Percentiles rank a stretch among this genome's conserved stretches.
These are phyloP conservation scores for Sepioteuthis lessoniana DNA, from an alignment of 2,888 invertebrate species.

Conservation along the genomic window DNA sequence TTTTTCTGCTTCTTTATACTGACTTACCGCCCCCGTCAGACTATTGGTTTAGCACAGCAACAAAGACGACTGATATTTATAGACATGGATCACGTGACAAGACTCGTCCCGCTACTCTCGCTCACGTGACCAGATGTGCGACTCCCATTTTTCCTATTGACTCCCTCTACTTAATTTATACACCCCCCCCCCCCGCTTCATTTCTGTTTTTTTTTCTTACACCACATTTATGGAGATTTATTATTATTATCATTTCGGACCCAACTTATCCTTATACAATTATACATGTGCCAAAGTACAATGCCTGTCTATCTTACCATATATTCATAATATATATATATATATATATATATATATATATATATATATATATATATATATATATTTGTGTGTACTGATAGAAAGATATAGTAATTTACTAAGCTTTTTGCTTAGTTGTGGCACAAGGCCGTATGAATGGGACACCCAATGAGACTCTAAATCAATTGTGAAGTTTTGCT, in stretches of 20 bases:
- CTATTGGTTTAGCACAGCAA: constrained; percentile 41
- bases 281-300: too few relatives aligned
- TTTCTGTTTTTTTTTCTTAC: neutral
- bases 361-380: neutral
- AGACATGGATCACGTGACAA: constrained; percentile 46
- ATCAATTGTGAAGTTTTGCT: too few relatives aligned
- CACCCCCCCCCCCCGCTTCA: neutral
- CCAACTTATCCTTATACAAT: neutral
- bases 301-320: too few relatives aligned
- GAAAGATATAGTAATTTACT: too few relatives aligned
- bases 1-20: neutral
- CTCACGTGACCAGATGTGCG: neutral
- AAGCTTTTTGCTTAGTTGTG: too few relatives aligned
- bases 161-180: neutral
- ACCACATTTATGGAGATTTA: neutral
- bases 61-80: constrained; percentile 47
- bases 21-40: constrained; percentile 46
- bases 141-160: neutral
- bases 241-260: neutral
- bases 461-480: too few relatives aligned
- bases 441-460: too few relatives aligned
- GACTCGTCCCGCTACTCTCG: neutral
- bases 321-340: neutral
- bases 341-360: constrained; percentile 13
- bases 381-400: neutral